A percentile compares a stretch with the other conserved stretches of the same genome.
These are phyloP conservation scores for Belgica antarctica DNA, from an alignment of 2,888 invertebrate genomes.

Conservation along the genomic window DNA sequence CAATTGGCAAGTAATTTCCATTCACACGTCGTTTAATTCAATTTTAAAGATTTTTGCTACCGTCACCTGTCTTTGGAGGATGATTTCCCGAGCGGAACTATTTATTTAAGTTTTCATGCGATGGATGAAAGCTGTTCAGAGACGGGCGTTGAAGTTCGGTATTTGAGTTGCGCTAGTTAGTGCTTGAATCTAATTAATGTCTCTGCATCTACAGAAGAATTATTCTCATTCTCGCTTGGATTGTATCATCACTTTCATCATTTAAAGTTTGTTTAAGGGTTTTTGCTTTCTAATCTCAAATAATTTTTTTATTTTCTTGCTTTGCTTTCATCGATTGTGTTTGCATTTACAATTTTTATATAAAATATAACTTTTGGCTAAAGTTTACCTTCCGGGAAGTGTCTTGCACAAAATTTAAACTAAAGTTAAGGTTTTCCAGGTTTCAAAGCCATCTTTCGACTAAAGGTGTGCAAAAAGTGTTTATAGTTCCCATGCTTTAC, in stretches of 20 bases:
- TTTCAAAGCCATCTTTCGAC: no score
- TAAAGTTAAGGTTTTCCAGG: no score
- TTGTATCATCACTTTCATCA: conserved; percentile 3
- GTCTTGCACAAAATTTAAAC: no score
- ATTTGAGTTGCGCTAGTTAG: not conserved
- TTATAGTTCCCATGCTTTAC: no score
- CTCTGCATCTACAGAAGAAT: no score
- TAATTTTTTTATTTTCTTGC: conserved; percentile 9
- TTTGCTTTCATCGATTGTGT: not conserved
- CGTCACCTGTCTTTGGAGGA: not conserved
- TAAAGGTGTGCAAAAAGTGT: no score
- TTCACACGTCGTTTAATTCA: not conserved
- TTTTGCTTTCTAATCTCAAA: no score
- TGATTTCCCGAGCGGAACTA: no score
- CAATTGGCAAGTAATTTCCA: not conserved
- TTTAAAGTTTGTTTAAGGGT: not conserved
- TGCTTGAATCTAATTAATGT: not conserved
- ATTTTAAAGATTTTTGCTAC: not conserved
- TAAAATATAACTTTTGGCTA: no score
- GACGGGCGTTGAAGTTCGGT: not conserved
- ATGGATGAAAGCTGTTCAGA: not conserved
- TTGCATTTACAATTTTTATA: no score
- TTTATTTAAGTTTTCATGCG: not conserved
- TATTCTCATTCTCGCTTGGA: not conserved
- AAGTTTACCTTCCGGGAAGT: no score